Evolutionary conservation across 2,113 vertebrate genomes (phyloP).

Genomic region (Mus pahari): DNA sequence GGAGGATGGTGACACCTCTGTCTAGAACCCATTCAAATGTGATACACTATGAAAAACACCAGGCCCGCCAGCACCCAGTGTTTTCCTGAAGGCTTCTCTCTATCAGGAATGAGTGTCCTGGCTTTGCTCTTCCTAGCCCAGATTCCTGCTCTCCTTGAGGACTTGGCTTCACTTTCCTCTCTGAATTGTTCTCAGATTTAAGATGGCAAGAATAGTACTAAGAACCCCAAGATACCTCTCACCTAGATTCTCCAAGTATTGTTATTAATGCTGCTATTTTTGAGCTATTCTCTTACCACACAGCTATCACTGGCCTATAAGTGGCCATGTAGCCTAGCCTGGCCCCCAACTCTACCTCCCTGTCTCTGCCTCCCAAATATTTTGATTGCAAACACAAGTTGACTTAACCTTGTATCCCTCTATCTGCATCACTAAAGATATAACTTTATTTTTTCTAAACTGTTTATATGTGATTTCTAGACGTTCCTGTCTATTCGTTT

Average conservation of each 20-base stretch:
- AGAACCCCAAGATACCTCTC: background rate
- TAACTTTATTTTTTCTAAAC: conserved; percentile 3
- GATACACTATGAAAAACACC: background rate
- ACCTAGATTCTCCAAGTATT: background rate
- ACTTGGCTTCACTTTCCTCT: background rate
- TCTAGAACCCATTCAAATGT: background rate
- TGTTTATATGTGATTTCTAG: conserved; percentile 10
- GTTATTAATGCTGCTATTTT: background rate
- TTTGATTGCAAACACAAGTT: background rate
- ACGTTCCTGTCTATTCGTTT: background rate
- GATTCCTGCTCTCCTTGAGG: background rate
- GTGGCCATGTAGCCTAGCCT: background rate
- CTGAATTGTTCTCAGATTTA: background rate
- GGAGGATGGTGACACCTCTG: background rate
- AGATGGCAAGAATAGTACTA: conserved; percentile 9
- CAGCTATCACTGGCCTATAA: background rate
- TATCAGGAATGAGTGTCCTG: background rate
- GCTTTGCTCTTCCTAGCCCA: background rate
- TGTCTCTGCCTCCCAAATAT: background rate
- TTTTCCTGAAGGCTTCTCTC: background rate
- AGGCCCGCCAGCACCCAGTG: background rate
- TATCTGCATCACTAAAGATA: background rate
- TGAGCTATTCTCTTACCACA: background rate
- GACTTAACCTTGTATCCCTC: background rate
- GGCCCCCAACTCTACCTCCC: background rate